A percentile compares a stretch with the other conserved stretches of the same genome.
These are phyloP conservation scores for Vulpes ferrilata DNA, from an alignment of 2,113 vertebrate genomes.

Conservation along the genomic window DNA sequence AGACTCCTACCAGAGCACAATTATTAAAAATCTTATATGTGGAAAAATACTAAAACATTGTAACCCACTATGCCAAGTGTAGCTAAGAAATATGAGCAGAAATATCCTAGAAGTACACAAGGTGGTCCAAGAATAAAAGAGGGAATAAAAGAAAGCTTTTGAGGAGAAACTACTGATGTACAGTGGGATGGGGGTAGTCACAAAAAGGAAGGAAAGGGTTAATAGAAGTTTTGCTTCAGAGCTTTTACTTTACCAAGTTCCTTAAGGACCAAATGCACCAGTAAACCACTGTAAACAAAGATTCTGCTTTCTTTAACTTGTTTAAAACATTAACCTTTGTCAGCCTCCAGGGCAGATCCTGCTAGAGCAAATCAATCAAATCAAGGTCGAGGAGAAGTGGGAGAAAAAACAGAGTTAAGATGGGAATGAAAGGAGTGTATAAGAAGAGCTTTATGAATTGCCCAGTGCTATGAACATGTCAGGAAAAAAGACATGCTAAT, in stretches of 20 bases:
- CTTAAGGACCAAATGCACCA: background rate
- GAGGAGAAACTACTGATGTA: background rate
- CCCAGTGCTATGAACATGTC: background rate
- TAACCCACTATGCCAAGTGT: background rate
- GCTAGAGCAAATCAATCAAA: conserved; percentile 50
- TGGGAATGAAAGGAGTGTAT: background rate
- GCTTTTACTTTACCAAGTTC: conserved; percentile 2
- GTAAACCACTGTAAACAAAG: conserved; percentile 37
- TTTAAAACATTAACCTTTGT: conserved; percentile 63
- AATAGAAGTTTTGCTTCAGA: background rate
- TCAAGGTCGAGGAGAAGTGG: background rate
- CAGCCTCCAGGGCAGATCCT: background rate
- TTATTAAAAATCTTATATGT: background rate
- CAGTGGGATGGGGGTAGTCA: background rate
- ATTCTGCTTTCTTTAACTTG: conserved; percentile 46
- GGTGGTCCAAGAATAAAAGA: background rate
- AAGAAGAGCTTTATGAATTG: conserved; percentile 5
- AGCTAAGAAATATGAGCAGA: background rate
- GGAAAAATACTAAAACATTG: conserved; percentile 1
- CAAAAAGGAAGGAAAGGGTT: conserved; percentile 53
- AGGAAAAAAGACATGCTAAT: conserved; percentile 33
- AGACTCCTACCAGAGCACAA: background rate
- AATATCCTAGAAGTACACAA: background rate
- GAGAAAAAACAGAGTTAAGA: background rate
- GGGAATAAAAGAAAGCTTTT: background rate